phyloP scores from a whole-genome alignment of 2,797 vertebrate genomes.

The Chromis chromis region DNA sequence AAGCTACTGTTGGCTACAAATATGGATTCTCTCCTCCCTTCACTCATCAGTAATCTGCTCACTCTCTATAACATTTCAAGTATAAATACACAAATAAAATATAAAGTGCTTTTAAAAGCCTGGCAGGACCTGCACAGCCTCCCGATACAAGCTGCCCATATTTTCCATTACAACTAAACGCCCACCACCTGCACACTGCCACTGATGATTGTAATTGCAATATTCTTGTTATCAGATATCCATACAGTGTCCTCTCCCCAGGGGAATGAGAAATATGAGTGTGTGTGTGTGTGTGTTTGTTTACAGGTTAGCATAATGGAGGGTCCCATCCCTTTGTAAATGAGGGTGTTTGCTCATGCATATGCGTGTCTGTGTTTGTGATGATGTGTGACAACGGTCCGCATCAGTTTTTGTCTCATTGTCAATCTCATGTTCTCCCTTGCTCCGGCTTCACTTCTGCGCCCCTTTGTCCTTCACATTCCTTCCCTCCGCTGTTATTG shows the following conservation, averaged over 20 bases:
- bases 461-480: constrained; percentile 36
- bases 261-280: constrained; percentile 66
- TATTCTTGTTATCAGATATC: constrained; percentile 67
- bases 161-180: constrained; percentile 54
- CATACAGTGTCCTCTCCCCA: constrained; percentile 41
- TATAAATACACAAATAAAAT: constrained; percentile 27
- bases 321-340: constrained; percentile 56
- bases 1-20: constrained; percentile 29
- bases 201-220: constrained; percentile 61
- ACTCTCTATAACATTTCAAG: constrained; percentile 27
- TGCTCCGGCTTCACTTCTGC: constrained; percentile 35
- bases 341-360: constrained; percentile 59
- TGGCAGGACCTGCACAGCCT: constrained; percentile 35
- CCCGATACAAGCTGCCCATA: constrained; percentile 8
- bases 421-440: constrained; percentile 56
- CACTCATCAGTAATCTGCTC: constrained; percentile 66
- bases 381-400: constrained; percentile 50
- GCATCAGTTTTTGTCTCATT: constrained; percentile 58
- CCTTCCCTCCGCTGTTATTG: constrained; percentile 43
- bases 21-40: constrained; percentile 27
- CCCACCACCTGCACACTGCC: constrained; percentile 58
- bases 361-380: constrained; percentile 41
- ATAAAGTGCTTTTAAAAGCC: constrained; percentile 51
- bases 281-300: constrained; percentile 57
- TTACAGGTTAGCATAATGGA: constrained; percentile 71